These are phyloP conservation scores for Epinephelus cyanopodus DNA, from an alignment of 2,113 vertebrate genomes.

Conservation along the genomic window DNA sequence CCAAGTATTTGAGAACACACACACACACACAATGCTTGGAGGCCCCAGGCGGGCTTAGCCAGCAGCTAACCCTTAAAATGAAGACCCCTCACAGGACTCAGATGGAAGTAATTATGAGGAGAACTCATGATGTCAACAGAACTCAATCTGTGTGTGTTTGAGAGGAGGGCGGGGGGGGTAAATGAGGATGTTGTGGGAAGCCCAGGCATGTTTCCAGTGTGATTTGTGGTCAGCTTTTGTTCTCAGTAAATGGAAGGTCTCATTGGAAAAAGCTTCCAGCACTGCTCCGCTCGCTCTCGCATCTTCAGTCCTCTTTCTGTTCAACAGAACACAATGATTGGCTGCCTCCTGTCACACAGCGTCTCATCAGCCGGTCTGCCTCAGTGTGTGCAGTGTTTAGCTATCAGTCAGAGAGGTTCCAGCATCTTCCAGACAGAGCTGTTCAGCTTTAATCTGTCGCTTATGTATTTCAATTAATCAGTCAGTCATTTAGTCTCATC, in stretches of 20 bases:
- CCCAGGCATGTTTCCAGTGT: constrained; percentile 15
- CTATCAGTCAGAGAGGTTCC: too few relatives aligned
- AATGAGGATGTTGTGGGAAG: constrained; percentile 21
- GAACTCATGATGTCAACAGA: constrained; percentile 36
- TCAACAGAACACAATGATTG: neutral
- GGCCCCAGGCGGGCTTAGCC: constrained; percentile 1
- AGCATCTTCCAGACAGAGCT: too few relatives aligned
- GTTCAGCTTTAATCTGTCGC: too few relatives aligned
- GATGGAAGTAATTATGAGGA: constrained; percentile 61
- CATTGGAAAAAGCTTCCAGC: neutral
- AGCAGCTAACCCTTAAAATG: constrained; percentile 44
- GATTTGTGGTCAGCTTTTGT: constrained; percentile 34
- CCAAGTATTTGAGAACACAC: constrained; percentile 27
- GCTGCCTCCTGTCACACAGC: too few relatives aligned
- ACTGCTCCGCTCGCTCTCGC: neutral
- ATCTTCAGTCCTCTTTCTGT: neutral
- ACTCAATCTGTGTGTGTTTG: neutral
- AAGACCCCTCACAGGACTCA: constrained; percentile 24
- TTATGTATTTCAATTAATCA: neutral
- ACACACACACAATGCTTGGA: neutral
- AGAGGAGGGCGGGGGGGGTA: neutral
- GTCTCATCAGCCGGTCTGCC: too few relatives aligned
- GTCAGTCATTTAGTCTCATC: neutral
- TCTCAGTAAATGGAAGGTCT: constrained; percentile 33
- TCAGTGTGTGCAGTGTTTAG: too few relatives aligned